Conservation (phyloP, 2,113 vertebrate species). For the Hiodon alosoides region DNA sequence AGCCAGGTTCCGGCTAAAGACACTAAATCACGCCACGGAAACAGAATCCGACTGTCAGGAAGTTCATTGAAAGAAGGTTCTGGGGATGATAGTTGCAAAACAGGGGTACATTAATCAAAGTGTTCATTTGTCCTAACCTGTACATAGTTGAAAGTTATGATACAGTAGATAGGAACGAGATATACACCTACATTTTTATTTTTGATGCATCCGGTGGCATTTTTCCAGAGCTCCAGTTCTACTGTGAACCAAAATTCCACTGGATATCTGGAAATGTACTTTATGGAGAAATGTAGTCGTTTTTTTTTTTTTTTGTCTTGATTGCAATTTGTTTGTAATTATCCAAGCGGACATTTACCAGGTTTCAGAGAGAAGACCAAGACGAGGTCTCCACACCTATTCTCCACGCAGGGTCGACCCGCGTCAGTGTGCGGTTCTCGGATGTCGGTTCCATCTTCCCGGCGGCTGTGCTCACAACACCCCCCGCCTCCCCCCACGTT, state of each 20-base stretch:
- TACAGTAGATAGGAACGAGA: too few relatives aligned
- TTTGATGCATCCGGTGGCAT: too few relatives aligned
- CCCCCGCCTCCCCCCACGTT: neutral
- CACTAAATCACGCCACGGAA: conserved; percentile 17
- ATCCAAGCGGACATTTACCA: neutral
- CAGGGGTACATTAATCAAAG: neutral
- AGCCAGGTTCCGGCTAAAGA: neutral
- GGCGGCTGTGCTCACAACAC: conserved; percentile 11
- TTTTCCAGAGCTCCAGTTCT: too few relatives aligned
- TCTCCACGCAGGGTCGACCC: neutral
- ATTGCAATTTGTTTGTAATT: neutral
- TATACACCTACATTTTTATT: too few relatives aligned
- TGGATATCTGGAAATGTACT: too few relatives aligned
- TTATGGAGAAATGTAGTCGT: too few relatives aligned
- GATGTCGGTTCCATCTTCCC: neutral
- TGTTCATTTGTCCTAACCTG: conserved; percentile 1
- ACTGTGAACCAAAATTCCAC: too few relatives aligned
- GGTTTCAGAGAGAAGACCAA: neutral
- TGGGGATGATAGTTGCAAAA: neutral
- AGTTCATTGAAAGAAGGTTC: neutral
- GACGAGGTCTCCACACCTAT: neutral
- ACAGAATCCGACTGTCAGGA: conserved; percentile 12
- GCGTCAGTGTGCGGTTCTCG: conserved; percentile 6
- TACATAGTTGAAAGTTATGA: neutral
- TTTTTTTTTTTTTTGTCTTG: neutral